Evolutionary conservation across 2,797 vertebrate species (phyloP), one percentile per base, ranked within the genome.

Genomic region (Diceros bicornis): DNA sequence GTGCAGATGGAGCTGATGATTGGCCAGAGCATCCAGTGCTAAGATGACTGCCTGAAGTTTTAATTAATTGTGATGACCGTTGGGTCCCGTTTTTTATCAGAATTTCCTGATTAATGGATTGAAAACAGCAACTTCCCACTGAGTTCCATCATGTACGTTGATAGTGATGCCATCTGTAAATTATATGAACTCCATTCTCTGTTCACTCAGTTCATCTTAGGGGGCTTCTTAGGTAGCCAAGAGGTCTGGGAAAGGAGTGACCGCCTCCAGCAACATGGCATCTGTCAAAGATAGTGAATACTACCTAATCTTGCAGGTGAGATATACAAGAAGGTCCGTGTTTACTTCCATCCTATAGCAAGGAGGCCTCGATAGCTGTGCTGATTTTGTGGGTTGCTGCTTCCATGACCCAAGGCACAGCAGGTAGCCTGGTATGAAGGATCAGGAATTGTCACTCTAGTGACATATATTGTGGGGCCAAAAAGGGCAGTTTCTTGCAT

Each of bases 21-120:
- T 66, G 77, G 32, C 37, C 29, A 74, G 37, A 74, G 12, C 20
- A 74, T 50, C 16, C 47, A 66, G 83, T 20, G 68, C 18, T 66
- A 88, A 44, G 64, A 93, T 12, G 34, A 89, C n/a, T 34, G 29
- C 23, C 62, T 84, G 44, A 89, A 77, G 32, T 85, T 55, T 52
- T 93, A 72, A 78, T 78, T 75, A 84, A 78, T 82, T 50, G 29
- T 47, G 20, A 23, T 79, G 47, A 90, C 25, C 41, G 72, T 79
- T 10, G 18, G 4, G 23, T 79, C 34, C 57, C 57, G 85, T 74
- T 52, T 74, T 95, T 89, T 66, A 78, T 93, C 77, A 90, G 64
- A 17, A 50, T 85, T 32, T 85, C 64, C 47, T 84, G 47, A 55
- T 57, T 93, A 78, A 71, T 25, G 32, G 7, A 57, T 78, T 32